These are phyloP conservation scores for Trissonchulus sp. DNA, from an alignment of 2,888 invertebrate species.

Conservation along the genomic window DNA sequence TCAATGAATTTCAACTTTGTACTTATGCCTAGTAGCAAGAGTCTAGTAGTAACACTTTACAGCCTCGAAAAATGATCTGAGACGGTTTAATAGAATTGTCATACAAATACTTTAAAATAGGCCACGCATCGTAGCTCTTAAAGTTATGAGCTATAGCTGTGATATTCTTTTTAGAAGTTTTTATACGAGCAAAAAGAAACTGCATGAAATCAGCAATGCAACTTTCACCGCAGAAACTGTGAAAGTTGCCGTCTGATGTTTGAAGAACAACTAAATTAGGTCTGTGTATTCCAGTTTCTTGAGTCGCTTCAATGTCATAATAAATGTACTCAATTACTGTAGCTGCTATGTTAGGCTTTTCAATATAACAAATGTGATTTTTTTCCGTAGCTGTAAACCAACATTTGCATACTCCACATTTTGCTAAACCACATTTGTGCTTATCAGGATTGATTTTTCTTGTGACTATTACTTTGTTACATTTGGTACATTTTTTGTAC, in stretches of 20 bases:
- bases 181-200: not conserved
- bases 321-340: not conserved
- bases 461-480: not conserved
- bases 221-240: not conserved
- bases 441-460: not conserved
- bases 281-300: not conserved
- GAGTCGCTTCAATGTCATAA: not conserved
- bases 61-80: conserved; percentile 14
- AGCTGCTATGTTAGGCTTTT: not conserved
- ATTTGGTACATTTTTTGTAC: not conserved
- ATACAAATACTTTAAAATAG: not conserved
- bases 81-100: conserved; percentile 13
- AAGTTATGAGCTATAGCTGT: conserved; percentile 32
- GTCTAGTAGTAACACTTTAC: conserved; percentile 30
- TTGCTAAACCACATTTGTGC: not conserved
- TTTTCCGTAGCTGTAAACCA: not conserved
- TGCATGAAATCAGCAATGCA: not conserved
- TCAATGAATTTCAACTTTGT: conserved; percentile 11
- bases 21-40: conserved; percentile 25
- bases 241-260: not conserved
- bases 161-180: not conserved
- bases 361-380: not conserved
- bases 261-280: not conserved
- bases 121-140: conserved; percentile 28
- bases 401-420: not conserved